Evolutionary conservation across 2,888 invertebrate species (phyloP).

Genomic region (Lysandra coridon): DNA sequence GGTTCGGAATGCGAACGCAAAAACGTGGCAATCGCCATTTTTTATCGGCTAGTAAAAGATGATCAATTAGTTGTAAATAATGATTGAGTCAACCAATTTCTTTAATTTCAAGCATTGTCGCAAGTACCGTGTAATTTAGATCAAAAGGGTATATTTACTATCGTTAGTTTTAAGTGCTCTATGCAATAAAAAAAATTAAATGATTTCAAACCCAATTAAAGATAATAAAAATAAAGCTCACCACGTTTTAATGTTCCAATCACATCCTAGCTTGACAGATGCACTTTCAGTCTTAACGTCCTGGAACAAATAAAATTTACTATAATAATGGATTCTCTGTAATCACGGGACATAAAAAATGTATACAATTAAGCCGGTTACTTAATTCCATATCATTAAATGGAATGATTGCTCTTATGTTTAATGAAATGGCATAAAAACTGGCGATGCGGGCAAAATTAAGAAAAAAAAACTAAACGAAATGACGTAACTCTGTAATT

Average conservation of each 20-base stretch:
- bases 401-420: conserved; percentile 61
- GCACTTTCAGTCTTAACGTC: conserved; percentile 74
- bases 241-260: conserved; percentile 65
- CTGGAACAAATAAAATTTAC: conserved; percentile 60
- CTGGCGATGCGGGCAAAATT: conserved; percentile 60
- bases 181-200: neutral
- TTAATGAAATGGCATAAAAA: conserved; percentile 58
- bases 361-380: conserved; percentile 40
- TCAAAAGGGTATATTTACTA: neutral
- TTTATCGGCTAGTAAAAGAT: neutral
- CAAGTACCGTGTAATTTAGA: neutral
- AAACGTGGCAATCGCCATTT: neutral
- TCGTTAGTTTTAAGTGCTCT: neutral
- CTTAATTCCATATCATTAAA: conserved; percentile 48
- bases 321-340: conserved; percentile 30
- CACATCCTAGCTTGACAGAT: conserved; percentile 65
- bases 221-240: conserved; percentile 44
- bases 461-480: conserved; percentile 61
- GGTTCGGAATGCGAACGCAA: neutral
- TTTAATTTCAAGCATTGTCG: neutral
- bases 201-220: neutral
- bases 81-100: neutral
- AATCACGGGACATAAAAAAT: conserved; percentile 37
- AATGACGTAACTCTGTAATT: conserved; percentile 75
- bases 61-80: neutral